phyloP scores from a whole-genome alignment of 1,140 invertebrate genomes.

The Leptopilina boulardi region DNA sequence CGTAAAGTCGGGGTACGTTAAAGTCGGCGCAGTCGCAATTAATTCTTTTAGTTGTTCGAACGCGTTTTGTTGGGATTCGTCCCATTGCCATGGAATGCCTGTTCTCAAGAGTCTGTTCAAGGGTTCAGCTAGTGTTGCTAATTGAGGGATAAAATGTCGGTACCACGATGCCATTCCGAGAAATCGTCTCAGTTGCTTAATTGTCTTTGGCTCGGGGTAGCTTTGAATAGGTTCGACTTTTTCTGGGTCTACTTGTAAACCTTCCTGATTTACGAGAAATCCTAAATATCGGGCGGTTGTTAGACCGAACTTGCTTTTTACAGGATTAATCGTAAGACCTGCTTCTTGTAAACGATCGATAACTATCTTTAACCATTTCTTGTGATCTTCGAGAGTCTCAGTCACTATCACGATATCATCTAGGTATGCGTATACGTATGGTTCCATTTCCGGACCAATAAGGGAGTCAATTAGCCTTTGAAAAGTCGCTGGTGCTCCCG shows the following conservation, averaged over 20 bases:
- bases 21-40: slow-evolving; percentile 39
- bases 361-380: neutral
- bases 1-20: slow-evolving; percentile 44
- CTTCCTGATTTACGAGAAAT: slow-evolving; percentile 33
- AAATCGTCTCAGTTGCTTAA: slow-evolving; percentile 60
- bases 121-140: slow-evolving; percentile 65
- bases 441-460: neutral
- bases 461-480: neutral
- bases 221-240: neutral
- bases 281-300: slow-evolving; percentile 59
- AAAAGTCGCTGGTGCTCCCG: too few relatives aligned
- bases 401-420: neutral
- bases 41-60: slow-evolving; percentile 42
- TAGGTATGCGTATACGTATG: neutral
- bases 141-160: slow-evolving; percentile 70
- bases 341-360: neutral
- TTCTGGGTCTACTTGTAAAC: neutral
- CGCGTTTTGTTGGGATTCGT: slow-evolving; percentile 46
- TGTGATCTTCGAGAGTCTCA: neutral
- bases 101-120: slow-evolving; percentile 52
- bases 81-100: slow-evolving; percentile 50
- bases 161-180: slow-evolving; percentile 73
- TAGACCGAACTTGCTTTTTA: neutral
- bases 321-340: slow-evolving; percentile 45
- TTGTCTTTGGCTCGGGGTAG: slow-evolving; percentile 22